A percentile compares a stretch with the other conserved stretches of the same genome.
phyloP scores from a whole-genome alignment of 2,797 vertebrate species.

The Scyliorhinus canicula region DNA sequence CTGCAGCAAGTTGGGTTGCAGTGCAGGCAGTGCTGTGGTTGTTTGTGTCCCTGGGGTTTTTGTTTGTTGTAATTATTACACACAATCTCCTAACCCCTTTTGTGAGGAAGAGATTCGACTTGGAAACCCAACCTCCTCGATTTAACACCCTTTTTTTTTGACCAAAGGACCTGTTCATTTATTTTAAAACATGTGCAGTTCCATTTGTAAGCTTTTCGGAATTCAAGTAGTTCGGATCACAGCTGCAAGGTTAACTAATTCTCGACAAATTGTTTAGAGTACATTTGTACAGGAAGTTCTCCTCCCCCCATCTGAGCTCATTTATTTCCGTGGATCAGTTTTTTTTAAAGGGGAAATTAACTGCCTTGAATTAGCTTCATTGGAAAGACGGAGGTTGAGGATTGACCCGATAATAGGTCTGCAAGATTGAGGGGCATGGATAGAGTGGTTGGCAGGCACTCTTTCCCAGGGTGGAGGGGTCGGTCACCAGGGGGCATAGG shows the following conservation, averaged over 20 bases:
- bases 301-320: neutral
- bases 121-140: neutral
- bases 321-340: neutral
- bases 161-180: neutral
- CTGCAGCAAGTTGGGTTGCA: neutral
- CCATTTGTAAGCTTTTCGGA: neutral
- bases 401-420: no score
- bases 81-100: neutral
- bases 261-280: neutral
- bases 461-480: no score
- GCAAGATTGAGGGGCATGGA: no score
- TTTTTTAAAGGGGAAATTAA: neutral
- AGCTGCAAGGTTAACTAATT: constrained; percentile 7
- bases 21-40: neutral
- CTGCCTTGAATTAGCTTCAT: no score
- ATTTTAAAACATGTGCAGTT: neutral
- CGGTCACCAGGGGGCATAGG: no score
- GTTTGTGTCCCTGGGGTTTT: neutral
- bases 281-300: neutral
- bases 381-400: no score
- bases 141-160: neutral
- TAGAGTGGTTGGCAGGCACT: no score
- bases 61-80: neutral
- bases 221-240: neutral
- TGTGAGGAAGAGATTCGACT: neutral